These are phyloP conservation scores for Synergus umbraculus DNA, from an alignment of 2,888 invertebrate genomes.

Conservation along the genomic window DNA sequence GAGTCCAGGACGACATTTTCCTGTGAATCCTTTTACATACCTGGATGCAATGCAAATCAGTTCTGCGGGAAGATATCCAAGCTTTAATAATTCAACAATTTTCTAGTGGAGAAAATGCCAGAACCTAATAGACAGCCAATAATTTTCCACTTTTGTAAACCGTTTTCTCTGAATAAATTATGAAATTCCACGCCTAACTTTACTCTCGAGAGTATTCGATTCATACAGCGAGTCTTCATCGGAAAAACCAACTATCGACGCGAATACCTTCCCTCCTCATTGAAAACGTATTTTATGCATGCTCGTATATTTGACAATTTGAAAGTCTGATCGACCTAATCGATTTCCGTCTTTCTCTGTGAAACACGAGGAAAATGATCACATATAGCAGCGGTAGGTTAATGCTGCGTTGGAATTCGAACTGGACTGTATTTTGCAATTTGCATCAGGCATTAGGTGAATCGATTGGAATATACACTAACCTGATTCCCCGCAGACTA, in stretches of 20 bases:
- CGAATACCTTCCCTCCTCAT: constrained; percentile 20
- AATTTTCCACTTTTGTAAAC: constrained; percentile 30
- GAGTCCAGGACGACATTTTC: neutral
- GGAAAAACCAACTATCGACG: constrained; percentile 20
- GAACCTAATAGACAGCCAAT: constrained; percentile 28
- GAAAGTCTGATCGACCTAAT: constrained; percentile 58
- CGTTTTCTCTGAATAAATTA: constrained; percentile 36
- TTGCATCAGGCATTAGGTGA: constrained; percentile 20
- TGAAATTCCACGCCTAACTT: constrained; percentile 30
- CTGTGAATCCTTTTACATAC: neutral
- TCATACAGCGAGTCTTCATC: constrained; percentile 27
- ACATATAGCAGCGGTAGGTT: constrained; percentile 51
- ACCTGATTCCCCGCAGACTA: constrained; percentile 85
- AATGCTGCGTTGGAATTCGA: constrained; percentile 51
- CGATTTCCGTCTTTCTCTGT: constrained; percentile 57
- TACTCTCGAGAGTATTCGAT: constrained; percentile 30
- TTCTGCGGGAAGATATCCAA: constrained; percentile 23
- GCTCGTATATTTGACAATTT: constrained; percentile 50
- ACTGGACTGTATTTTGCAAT: neutral
- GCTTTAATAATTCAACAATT: constrained; percentile 37
- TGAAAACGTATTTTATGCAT: constrained; percentile 40
- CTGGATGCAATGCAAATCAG: constrained; percentile 29
- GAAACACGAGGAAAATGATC: constrained; percentile 39
- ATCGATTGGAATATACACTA: constrained; percentile 61
- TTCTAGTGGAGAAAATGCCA: constrained; percentile 23